phyloP scores from a whole-genome alignment of 2,888 invertebrate genomes.

The Phaonia tiefii region DNA sequence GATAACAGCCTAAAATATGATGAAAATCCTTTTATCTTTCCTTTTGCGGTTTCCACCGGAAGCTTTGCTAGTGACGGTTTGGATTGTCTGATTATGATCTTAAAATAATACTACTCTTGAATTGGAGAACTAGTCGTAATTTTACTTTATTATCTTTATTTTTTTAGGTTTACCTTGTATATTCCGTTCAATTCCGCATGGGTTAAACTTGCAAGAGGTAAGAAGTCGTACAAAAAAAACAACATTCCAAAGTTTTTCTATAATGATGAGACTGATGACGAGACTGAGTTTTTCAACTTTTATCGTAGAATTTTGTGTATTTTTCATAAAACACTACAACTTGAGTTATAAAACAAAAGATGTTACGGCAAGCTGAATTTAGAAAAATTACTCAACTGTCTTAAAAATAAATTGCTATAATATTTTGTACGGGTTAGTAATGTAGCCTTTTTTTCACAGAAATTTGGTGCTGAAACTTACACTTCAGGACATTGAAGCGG shows the following conservation, averaged over 20 bases:
- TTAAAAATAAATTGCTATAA: no score
- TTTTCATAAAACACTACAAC: constrained; percentile 64
- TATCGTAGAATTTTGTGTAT: constrained; percentile 65
- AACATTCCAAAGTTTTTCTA: constrained; percentile 17
- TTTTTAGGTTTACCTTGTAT: no score
- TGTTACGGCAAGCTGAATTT: constrained; percentile 67
- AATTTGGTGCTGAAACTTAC: no score
- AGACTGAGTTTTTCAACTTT: constrained; percentile 74
- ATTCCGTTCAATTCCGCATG: no score
- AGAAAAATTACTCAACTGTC: constrained; percentile 13
- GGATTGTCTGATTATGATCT: constrained; percentile 82
- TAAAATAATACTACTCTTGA: no score
- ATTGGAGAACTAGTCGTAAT: no score
- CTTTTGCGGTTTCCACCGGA: constrained; percentile 88
- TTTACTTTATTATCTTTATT: no score
- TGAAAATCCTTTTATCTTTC: constrained; percentile 77
- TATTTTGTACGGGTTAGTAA: no score
- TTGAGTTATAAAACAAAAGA: constrained; percentile 58
- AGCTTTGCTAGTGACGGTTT: constrained; percentile 79
- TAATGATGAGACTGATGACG: constrained; percentile 78
- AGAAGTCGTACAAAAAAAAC: not conserved
- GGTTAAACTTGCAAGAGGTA: no score
- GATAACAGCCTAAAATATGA: no score
- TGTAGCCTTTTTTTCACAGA: no score
- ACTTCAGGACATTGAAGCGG: no score